Evolutionary conservation across 2,797 vertebrate genomes (phyloP), one percentile per base, ranked within the genome.

Genomic region (Megalops cyprinoides): DNA sequence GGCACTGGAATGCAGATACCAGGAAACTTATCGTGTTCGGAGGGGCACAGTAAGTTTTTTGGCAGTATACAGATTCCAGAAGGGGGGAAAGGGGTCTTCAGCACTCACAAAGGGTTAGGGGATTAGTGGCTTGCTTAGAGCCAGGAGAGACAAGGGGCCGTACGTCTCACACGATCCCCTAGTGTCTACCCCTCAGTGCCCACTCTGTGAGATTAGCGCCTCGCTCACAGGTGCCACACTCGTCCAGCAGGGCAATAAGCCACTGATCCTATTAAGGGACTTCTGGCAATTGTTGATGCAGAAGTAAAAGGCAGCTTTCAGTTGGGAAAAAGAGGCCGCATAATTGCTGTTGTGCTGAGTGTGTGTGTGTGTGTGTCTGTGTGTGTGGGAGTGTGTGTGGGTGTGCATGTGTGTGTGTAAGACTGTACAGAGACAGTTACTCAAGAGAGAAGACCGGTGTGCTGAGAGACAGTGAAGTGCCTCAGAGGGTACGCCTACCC

Each of bases 1-100:
- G 87, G 87, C 82, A 89, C 92, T 94, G 92, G 94, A 95, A 94
- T 94, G 87, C 93, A 92, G 93, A 94, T 93, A 94, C 95, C 87
- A 85, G 87, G 85, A 93, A 92, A 93, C 90, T 92, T 92, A 91
- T 90, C 90, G 88, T 90, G 93, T 94, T 51, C 69, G 79, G 74
- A 80, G 82, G 79, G 87, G 82, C 83, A 86, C 89, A 81, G 86
- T 89, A 91, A 91, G 88, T 92, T 94, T 92, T 56, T 89, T 42
- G 81, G 80, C 89, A 90, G 93, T 94, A 94, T 95, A 81, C 92
- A 85, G 92, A 94, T 94, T 94, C 93, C 93, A 94, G 93, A 84
- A 69, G 81, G 81, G 84, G 82, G 53, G 73, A 23, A 23, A 42
- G 84, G 84, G 79, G 71, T 87, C 46, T 75, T 76, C 87, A 88